Evolutionary conservation across 30 jellyfish, hydroid and myxozoan genomes (phyloP).

Genomic region (Aurelia coerulea): DNA sequence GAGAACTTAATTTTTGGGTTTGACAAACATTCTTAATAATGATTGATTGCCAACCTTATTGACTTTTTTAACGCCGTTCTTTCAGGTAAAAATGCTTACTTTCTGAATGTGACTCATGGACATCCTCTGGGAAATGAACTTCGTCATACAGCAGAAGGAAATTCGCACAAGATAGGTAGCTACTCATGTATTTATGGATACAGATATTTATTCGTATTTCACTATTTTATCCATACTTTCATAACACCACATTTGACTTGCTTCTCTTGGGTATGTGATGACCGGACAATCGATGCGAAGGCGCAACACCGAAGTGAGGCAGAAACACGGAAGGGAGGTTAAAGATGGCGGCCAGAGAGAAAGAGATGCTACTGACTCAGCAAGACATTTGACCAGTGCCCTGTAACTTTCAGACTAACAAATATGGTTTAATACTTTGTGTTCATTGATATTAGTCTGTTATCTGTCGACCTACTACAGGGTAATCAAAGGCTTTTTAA

Average conservation of each 20-base stretch:
- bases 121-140: conserved; percentile 54
- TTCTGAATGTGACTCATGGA: conserved; percentile 35
- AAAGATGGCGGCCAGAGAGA: conserved; percentile 1
- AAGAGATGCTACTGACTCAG: background rate
- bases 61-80: background rate
- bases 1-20: too few species aligned
- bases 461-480: background rate
- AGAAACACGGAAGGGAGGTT: background rate
- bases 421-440: background rate
- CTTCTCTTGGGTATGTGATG: background rate
- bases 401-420: background rate
- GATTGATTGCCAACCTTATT: too few species aligned
- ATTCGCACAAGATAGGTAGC: conserved; percentile 48
- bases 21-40: too few species aligned
- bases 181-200: too few species aligned
- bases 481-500: too few species aligned
- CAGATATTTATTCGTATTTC: too few species aligned
- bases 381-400: conserved; percentile 1
- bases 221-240: too few species aligned
- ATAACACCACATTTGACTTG: background rate
- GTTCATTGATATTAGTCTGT: background rate
- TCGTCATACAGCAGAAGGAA: conserved; percentile 51
- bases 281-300: conserved; percentile 1
- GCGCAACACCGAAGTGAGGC: conserved; percentile 3
- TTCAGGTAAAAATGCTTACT: conserved; percentile 64